These are phyloP conservation scores for Prunella himalayana DNA, from an alignment of 2,113 vertebrate genomes.

Conservation along the genomic window DNA sequence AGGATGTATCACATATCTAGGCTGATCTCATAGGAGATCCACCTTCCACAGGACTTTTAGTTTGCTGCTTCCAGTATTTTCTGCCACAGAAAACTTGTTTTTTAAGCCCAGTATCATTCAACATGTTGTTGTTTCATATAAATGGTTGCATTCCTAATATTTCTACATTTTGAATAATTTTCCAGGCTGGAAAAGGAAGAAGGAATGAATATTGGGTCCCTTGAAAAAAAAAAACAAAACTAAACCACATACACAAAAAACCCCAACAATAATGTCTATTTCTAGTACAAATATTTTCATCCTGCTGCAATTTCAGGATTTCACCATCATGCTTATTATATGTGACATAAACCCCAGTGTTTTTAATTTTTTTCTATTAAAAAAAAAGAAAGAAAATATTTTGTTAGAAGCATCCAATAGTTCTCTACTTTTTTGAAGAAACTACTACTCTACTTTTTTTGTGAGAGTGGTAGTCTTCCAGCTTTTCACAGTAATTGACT, in stretches of 20 bases:
- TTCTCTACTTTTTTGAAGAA: background rate
- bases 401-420: background rate
- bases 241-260: rapidly evolving
- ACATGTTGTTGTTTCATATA: background rate
- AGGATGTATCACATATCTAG: background rate
- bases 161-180: background rate
- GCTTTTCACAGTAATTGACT: background rate
- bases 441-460: no score
- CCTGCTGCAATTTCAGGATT: background rate
- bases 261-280: background rate
- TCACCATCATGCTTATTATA: background rate
- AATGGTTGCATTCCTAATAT: background rate
- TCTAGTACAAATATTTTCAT: background rate
- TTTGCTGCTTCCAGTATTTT: background rate
- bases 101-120: background rate
- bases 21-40: background rate
- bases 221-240: background rate
- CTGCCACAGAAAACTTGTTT: background rate
- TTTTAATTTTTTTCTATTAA: background rate
- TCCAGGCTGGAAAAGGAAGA: background rate
- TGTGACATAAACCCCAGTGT: rapidly evolving
- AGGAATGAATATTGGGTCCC: background rate
- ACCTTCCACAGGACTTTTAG: background rate
- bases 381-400: background rate
- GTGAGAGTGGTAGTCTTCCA: no score